phyloP scores from a whole-genome alignment of 2,888 invertebrate genomes.

The Sialis lutaria region DNA sequence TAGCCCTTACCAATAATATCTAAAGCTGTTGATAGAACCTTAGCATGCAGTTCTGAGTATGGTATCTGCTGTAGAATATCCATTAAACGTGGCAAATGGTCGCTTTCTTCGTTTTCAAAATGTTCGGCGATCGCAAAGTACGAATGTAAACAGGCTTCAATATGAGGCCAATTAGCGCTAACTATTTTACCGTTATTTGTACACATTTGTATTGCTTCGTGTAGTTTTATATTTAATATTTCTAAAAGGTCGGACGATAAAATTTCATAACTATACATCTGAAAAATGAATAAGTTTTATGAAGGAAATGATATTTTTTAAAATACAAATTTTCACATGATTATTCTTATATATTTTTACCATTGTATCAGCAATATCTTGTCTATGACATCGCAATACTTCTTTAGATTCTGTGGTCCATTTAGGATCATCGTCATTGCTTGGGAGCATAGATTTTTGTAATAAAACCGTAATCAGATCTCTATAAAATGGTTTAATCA shows the following conservation, averaged over 20 bases:
- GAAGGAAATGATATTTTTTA: neutral
- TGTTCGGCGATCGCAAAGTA: constrained; percentile 45
- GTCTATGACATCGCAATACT: constrained; percentile 68
- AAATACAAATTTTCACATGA: too few relatives aligned
- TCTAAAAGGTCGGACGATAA: constrained; percentile 56
- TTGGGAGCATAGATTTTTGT: constrained; percentile 62
- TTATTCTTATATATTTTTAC: too few relatives aligned
- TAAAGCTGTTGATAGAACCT: constrained; percentile 52
- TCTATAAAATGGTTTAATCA: constrained; percentile 62
- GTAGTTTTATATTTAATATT: constrained; percentile 46
- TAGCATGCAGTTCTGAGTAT: constrained; percentile 36
- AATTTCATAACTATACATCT: constrained; percentile 77
- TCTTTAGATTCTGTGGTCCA: constrained; percentile 69
- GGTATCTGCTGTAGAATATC: constrained; percentile 42
- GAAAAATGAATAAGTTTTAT: constrained; percentile 10
- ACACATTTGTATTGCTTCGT: constrained; percentile 31
- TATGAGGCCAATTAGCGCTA: constrained; percentile 31
- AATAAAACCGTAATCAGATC: constrained; percentile 60
- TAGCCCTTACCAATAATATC: constrained; percentile 48
- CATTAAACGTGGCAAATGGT: constrained; percentile 39
- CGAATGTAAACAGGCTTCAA: constrained; percentile 49
- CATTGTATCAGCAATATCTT: constrained; percentile 72
- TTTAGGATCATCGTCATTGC: constrained; percentile 29
- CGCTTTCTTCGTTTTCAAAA: constrained; percentile 35
- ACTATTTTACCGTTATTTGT: constrained; percentile 19